Evolutionary conservation across 2,113 vertebrate species (phyloP).

Genomic region (Diphyllodes magnificus): DNA sequence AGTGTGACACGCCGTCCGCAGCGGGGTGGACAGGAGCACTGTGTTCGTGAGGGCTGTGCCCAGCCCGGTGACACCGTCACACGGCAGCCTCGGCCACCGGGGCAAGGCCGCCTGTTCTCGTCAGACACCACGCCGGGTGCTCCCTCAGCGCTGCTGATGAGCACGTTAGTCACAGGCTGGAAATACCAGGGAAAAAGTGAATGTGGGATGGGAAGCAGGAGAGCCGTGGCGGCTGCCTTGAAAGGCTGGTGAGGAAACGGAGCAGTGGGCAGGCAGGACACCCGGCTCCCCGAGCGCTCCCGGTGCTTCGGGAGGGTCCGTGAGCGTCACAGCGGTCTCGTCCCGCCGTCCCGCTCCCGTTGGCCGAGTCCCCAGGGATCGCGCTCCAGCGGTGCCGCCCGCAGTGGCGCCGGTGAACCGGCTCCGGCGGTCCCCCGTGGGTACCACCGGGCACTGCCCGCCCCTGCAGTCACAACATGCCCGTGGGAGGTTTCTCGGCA

Average conservation of each 20-base stretch:
- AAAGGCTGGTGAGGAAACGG: background rate
- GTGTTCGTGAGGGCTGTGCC: accelerated
- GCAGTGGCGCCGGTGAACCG: background rate
- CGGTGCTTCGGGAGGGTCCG: background rate
- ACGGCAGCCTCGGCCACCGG: accelerated
- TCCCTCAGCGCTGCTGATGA: background rate
- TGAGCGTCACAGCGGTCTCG: background rate
- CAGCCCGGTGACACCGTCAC: background rate
- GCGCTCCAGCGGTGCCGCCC: no score
- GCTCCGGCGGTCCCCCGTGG: background rate
- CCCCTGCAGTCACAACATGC: background rate
- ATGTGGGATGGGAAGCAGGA: accelerated
- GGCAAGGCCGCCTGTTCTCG: accelerated
- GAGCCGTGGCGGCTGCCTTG: accelerated
- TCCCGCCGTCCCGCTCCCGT: background rate
- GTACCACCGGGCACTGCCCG: background rate
- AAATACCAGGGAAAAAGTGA: background rate
- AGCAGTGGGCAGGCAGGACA: accelerated
- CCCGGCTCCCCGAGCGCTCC: background rate
- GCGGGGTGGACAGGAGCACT: accelerated
- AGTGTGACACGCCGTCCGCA: accelerated
- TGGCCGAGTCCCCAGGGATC: background rate
- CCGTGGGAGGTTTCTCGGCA: background rate
- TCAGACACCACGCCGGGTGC: background rate
- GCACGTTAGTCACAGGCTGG: background rate